Evolutionary conservation across 2,888 invertebrate genomes (phyloP), one percentile per base, ranked within the genome.

Genomic region (Agrochola lychnidis): DNA sequence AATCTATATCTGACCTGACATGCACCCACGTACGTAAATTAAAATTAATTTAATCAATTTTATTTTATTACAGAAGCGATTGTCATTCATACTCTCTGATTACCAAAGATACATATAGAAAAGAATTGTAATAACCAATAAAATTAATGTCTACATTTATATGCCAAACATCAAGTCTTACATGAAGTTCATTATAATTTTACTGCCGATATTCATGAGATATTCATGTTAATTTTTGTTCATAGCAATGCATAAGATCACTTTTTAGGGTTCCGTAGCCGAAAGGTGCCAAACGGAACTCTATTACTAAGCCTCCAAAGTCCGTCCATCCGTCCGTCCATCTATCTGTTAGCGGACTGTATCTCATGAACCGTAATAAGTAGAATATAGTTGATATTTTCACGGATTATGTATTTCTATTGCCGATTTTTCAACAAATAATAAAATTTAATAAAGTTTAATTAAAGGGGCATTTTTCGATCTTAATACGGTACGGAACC

Each of bases 151-250:
- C 83, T 78, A 81, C 78, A 86, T 88, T 81, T 81, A 62, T 76
- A 86, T 79, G 81, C 82, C 69, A 85, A 87, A 82, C 75, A 75
- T 75, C 62, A 40, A 79, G 67, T 71, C 76, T 48, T 57, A 79
- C 73, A 64, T 79, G 56, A 70, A 70, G 63, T 79, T 85, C 74
- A 78, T 85, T 78, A 82, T 74, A 85, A 79, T 79, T 87, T 87
- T 75, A 85, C 51, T 73, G 42, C 36, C 63, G 53, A 74, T 79
- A 87, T 87, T 86, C 82, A 84, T 84, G 82, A 87, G 71, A 70
- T 72, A 76, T 79, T 64, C 68, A 85, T 78, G 70, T 85, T 79
- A 79, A 85, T 87, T 85, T 82, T 76, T 82, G 71, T 85, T 85
- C 76, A 76, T 67, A 67, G 70, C 63, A 57, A 75, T 79, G 71